Evolutionary conservation across 2,113 vertebrate genomes (phyloP).

Genomic region (Phoenicopterus ruber): DNA sequence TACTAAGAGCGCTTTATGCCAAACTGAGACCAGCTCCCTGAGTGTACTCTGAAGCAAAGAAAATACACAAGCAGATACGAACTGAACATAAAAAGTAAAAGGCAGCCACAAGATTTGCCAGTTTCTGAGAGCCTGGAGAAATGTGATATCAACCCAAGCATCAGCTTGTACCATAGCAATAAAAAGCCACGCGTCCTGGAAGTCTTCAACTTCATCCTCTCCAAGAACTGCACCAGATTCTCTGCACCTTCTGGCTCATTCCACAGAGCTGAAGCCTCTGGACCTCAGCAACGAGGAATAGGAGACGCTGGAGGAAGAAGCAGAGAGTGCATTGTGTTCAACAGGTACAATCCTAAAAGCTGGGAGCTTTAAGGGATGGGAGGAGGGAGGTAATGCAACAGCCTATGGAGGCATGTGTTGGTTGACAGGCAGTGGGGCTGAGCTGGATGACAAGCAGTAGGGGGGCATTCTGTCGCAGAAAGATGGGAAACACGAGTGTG

Average conservation of each 20-base stretch:
- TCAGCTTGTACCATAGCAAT: not conserved
- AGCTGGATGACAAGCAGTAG: not conserved
- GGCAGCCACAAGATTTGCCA: not conserved
- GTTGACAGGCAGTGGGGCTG: not conserved
- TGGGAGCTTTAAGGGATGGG: not conserved
- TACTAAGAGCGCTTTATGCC: not conserved
- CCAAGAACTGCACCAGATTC: not conserved
- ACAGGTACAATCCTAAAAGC: conserved; percentile 20
- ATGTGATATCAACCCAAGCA: not conserved
- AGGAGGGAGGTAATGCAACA: not conserved
- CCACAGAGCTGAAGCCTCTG: not conserved
- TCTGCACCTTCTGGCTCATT: not conserved
- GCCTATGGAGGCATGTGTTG: not conserved
- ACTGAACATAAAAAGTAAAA: not conserved
- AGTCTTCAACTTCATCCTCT: not conserved
- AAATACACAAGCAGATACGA: not conserved
- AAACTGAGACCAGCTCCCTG: not conserved
- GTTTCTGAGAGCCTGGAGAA: not conserved
- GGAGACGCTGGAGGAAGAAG: not conserved
- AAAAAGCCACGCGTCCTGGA: not conserved
- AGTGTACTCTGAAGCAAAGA: not conserved
- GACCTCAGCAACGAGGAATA: not conserved
- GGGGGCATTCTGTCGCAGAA: not conserved
- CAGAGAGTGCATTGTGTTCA: not conserved
- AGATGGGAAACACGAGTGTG: not conserved